Evolutionary conservation across 2,797 vertebrate species (phyloP), one percentile per base, ranked within the genome.

Genomic region (Natrix natrix): DNA sequence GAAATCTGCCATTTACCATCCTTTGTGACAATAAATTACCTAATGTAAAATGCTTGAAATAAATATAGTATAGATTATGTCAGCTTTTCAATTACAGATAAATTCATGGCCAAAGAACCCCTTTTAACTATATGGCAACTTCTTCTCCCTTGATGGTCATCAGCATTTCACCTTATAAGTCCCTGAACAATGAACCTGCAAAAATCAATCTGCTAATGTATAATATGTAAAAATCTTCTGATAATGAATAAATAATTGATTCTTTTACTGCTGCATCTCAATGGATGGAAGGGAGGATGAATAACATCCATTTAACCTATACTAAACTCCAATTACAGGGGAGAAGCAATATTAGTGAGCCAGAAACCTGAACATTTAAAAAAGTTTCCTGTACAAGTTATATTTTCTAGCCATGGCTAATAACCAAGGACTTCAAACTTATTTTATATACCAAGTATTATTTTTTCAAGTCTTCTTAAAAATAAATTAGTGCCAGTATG

Each of bases 171-270:
- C 96, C 97, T 97, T 97, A 97, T 95, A 96, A 96, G 95, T 97
- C 96, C 96, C 96, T 95, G 97, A 97, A 93, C 92, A 91, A 96
- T 94, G 96, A 98, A 97, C 97, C 96, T 95, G 93, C 32, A 97
- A 97, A 98, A 98, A 98, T 98, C 98, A 98, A 98, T 98, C 97
- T 97, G 97, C 97, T 98, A 98, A 98, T 98, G 98, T 97, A 97
- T 98, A 97, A 98, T 98, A 98, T 98, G 98, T 98, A 98, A 98
- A 98, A 96, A 97, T 97, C 94, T 95, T 97, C 96, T 93, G 95
- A 97, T 98, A 98, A 98, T 97, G 98, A 98, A 98, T 98, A 97
- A 97, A 97, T 98, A 98, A 98, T 98, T 98, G 98, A 98, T 98
- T 98, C 96, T 96, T 98, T 97, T 97, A 97, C 96, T 97, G 97